Percentiles rank a stretch among this genome's conserved stretches.
phyloP scores from a whole-genome alignment of 2,797 vertebrate species.

The Uromys caudimaculatus region DNA sequence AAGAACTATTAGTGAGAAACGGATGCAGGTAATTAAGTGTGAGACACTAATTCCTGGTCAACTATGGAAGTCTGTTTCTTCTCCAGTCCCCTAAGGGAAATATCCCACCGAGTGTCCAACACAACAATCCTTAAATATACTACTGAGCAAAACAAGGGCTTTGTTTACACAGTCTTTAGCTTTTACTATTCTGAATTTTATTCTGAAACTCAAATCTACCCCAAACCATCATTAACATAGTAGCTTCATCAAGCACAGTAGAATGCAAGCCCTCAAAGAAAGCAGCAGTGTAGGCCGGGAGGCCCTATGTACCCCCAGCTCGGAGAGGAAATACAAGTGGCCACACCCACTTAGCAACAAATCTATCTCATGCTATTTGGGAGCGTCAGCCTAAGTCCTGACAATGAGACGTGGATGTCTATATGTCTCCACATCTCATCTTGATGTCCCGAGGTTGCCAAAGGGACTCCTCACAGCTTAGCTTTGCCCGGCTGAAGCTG shows the following conservation, averaged over 20 bases:
- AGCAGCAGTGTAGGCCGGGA: constrained; percentile 65
- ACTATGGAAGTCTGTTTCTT: constrained; percentile 37
- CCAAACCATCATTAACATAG: constrained; percentile 75
- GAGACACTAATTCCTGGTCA: constrained; percentile 51
- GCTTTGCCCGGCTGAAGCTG: constrained; percentile 93
- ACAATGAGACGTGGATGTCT: constrained; percentile 62
- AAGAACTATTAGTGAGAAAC: constrained; percentile 64
- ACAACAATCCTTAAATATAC: constrained; percentile 54
- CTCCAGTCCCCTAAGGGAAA: constrained; percentile 59
- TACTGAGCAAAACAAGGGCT: constrained; percentile 73
- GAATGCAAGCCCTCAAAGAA: constrained; percentile 74
- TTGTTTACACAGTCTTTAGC: constrained; percentile 73
- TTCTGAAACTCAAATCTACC: constrained; percentile 77
- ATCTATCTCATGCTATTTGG: constrained; percentile 60
- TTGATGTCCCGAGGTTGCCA: constrained; percentile 65
- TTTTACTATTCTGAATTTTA: constrained; percentile 77
- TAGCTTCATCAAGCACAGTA: constrained; percentile 76
- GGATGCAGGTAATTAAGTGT: constrained; percentile 57
- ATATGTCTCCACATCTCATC: constrained; percentile 61
- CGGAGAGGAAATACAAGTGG: constrained; percentile 72
- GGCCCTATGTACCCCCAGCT: constrained; percentile 76
- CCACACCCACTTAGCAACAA: constrained; percentile 74
- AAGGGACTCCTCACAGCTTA: constrained; percentile 91
- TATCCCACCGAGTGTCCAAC: constrained; percentile 57
- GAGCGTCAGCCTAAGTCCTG: constrained; percentile 78